A percentile compares a stretch with the other conserved stretches of the same genome.
Evolutionary conservation across 2,797 vertebrate genomes (phyloP).

Genomic region (Falco rusticolus): DNA sequence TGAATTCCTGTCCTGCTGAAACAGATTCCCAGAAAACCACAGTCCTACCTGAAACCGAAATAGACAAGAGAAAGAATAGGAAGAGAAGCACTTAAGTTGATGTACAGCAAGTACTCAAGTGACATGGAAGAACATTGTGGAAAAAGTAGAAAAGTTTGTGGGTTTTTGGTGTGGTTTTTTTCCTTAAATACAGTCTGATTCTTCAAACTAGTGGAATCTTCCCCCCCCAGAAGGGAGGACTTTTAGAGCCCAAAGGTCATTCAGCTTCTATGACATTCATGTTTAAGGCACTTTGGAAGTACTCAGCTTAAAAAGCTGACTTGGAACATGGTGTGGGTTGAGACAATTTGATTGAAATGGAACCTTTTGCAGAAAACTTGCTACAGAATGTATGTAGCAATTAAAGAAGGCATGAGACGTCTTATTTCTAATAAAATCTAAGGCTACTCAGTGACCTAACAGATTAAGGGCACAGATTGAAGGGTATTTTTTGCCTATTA

Average conservation of each 20-base stretch:
- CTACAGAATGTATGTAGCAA: constrained; percentile 21
- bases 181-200: background rate
- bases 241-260: constrained; percentile 20
- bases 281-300: constrained; percentile 2
- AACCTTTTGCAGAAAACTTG: constrained; percentile 34
- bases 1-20: background rate
- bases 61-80: background rate
- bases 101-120: background rate
- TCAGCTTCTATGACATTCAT: background rate
- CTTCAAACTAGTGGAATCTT: background rate
- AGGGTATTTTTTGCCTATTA: background rate
- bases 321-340: background rate
- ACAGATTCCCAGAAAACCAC: background rate
- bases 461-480: background rate
- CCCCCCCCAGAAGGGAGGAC: fast-evolving
- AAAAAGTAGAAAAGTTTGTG: background rate
- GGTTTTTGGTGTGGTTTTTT: background rate
- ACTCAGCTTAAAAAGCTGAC: background rate
- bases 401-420: constrained; percentile 26
- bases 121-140: background rate
- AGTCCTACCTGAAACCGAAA: background rate
- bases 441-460: background rate
- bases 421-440: constrained; percentile 19
- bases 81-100: background rate
- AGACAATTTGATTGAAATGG: constrained; percentile 30